These are phyloP conservation scores for Myiagra hebetior DNA, from an alignment of 2,113 vertebrate species.

Conservation along the genomic window DNA sequence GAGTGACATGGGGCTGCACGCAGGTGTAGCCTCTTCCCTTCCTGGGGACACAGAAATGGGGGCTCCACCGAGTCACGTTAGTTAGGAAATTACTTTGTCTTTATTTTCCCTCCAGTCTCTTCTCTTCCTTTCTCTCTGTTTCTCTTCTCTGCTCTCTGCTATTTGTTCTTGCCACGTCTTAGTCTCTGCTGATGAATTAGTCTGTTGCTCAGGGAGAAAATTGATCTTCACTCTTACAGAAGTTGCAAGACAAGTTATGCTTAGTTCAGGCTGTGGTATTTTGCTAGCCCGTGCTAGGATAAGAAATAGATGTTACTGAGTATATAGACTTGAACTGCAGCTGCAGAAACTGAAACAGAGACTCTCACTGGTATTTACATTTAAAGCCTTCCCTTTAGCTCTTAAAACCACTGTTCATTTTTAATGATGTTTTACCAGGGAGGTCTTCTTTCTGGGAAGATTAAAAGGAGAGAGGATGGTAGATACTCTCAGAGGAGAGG, in stretches of 20 bases:
- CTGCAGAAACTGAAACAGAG: background rate
- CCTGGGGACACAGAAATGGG: background rate
- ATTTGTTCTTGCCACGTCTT: constrained; percentile 29
- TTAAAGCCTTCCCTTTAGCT: background rate
- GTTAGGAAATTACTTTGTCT: constrained; percentile 33
- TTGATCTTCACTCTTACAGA: constrained; percentile 17
- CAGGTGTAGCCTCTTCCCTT: background rate
- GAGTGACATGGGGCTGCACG: background rate
- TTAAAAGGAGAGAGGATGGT: background rate
- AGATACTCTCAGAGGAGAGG: background rate
- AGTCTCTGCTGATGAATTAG: constrained; percentile 44
- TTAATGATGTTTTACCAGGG: background rate
- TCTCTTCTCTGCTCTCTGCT: background rate
- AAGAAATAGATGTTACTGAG: background rate
- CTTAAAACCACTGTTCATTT: background rate
- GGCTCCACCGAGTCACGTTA: background rate
- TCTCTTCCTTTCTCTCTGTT: background rate
- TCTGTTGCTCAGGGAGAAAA: constrained; percentile 42
- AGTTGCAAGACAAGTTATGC: constrained; percentile 28
- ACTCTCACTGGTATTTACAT: background rate
- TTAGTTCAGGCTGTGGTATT: background rate
- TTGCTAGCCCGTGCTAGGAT: background rate
- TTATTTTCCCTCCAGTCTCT: constrained; percentile 5
- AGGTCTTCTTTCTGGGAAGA: background rate
- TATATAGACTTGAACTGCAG: background rate